Conservation (phyloP, 1,140 invertebrate genomes). For the Formica selysi region DNA sequence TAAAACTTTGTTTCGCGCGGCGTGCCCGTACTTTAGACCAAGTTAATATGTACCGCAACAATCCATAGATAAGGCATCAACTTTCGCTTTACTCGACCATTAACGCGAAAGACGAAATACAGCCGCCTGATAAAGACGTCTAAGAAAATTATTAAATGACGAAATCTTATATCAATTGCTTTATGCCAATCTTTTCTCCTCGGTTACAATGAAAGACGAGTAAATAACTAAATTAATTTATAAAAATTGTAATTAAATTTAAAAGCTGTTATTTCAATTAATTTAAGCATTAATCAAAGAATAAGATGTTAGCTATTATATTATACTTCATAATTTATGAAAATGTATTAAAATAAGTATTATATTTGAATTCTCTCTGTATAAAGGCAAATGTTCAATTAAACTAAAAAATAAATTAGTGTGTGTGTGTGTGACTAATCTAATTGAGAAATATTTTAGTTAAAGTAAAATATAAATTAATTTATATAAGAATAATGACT, state of each 20-base stretch:
- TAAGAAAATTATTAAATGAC: neutral
- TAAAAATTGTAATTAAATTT: slow-evolving; percentile 5
- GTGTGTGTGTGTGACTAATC: neutral
- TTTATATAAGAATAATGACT: neutral
- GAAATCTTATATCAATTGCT: neutral
- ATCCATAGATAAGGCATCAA: slow-evolving; percentile 30
- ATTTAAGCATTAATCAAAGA: neutral
- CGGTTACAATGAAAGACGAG: neutral
- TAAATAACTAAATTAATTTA: neutral
- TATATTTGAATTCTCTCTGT: neutral
- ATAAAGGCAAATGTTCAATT: neutral
- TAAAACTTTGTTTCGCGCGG: slow-evolving; percentile 36
- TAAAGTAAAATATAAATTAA: neutral
- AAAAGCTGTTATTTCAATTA: neutral
- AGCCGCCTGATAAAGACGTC: slow-evolving; percentile 1
- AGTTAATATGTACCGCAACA: slow-evolving; percentile 7
- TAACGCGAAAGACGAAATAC: neutral
- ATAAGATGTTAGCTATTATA: neutral
- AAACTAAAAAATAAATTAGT: neutral
- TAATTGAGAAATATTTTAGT: neutral
- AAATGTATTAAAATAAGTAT: slow-evolving; percentile 11
- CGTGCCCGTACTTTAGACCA: slow-evolving; percentile 3
- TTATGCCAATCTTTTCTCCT: slow-evolving; percentile 4
- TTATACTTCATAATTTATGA: neutral
- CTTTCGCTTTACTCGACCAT: slow-evolving; percentile 24